These are phyloP conservation scores for Cynopterus sphinx DNA, from an alignment of 2,797 vertebrate species.

Conservation along the genomic window DNA sequence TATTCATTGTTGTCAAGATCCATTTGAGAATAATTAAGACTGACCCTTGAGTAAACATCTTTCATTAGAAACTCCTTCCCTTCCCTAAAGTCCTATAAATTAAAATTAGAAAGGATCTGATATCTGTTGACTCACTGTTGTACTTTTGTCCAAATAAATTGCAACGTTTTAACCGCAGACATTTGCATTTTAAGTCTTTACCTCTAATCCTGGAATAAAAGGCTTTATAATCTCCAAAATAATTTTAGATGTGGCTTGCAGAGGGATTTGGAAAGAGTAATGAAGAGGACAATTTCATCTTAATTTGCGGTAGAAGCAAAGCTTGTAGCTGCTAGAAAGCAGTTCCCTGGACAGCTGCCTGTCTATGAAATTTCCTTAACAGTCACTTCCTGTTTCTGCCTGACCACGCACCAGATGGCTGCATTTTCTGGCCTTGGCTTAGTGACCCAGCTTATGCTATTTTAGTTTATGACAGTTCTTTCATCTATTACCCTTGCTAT, in stretches of 20 bases:
- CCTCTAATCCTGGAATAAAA: constrained; percentile 56
- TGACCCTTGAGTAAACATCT: not conserved
- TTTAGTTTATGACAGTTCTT: not conserved
- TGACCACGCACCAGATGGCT: not conserved
- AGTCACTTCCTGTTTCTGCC: not conserved
- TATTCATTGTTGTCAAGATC: not conserved
- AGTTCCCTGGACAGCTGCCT: not conserved
- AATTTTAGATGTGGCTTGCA: not conserved
- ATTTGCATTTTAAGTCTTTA: constrained; percentile 52
- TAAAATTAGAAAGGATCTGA: not conserved
- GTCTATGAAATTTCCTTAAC: not conserved
- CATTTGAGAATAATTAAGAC: not conserved
- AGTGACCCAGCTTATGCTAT: not conserved
- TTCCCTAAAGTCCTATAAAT: not conserved
- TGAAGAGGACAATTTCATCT: not conserved
- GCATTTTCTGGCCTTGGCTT: not conserved
- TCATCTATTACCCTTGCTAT: too few relatives aligned
- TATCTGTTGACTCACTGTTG: not conserved
- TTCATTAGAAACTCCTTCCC: not conserved
- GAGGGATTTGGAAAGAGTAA: not conserved
- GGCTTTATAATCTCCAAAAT: constrained; percentile 16
- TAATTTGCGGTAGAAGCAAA: not conserved
- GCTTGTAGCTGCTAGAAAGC: not conserved
- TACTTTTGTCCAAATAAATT: constrained; percentile 14
- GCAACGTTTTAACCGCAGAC: constrained; percentile 20